Base-by-base conservation (phyloP, 92 coral and sea anemone species). In the Actinostola sp. region DNA sequence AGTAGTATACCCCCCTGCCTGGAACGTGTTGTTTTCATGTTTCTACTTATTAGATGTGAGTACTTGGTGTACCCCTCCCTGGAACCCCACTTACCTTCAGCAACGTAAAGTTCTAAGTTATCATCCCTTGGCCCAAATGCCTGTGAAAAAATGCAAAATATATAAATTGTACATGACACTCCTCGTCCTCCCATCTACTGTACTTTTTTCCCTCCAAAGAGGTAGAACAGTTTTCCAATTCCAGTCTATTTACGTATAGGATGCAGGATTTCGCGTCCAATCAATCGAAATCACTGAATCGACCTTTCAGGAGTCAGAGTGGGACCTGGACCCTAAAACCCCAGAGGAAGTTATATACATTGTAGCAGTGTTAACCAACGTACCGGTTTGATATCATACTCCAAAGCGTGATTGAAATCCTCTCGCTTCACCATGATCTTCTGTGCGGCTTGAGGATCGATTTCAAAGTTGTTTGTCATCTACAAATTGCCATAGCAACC, bases 51-150 rank as follows among this genome's bases (percentile, higher is more conserved):
- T n/a, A n/a, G n/a, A n/a, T n/a, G 54, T 14, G 54, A 14, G 54
- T 48, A 20, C n/a, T n/a, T n/a, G n/a, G 54, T 48, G 8, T 2
- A 48, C 8, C 54, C 24, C 54, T 14, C 24, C 20, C 20, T 48
- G 15, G 54, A n/a, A n/a, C n/a, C 2, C 2, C n/a, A 62, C 89
- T 45, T 58, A 94, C 99, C 97, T 61, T 87, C 86, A 31, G 95
- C 89, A 1, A 95, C 93, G 53, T 88, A 95, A 2, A 88, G 89
- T 51, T 95, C 99, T 31, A 95, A 70, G 69, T 87, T 92, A 72
- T 95, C 99, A 71, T 95, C 99, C 54, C 97, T 88, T 0, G 97
- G 97, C 35, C 99, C 99, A 71, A 95, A 95, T 33, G 97, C 97
- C 99, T 95, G 65, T 11, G 69, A 31, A 16, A 48, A 55, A 46